phyloP scores from a whole-genome alignment of 2,113 vertebrate genomes.

The Diphyllodes magnificus region DNA sequence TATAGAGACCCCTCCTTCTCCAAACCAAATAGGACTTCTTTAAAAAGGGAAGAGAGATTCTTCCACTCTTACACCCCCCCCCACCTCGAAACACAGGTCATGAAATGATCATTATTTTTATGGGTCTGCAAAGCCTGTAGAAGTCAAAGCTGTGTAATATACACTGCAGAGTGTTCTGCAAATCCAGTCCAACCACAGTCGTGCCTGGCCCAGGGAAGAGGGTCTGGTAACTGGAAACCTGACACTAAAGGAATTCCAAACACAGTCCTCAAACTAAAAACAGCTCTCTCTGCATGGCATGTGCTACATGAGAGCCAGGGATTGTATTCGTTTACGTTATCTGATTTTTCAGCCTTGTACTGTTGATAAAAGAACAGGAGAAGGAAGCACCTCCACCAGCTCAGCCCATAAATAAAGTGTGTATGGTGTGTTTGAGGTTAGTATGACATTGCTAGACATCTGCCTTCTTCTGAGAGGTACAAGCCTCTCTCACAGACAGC shows the following conservation, averaged over 20 bases:
- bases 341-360: slow-evolving; percentile 58
- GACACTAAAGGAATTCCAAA: slow-evolving; percentile 73
- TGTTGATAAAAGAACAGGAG: slow-evolving; percentile 65
- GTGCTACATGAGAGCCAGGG: slow-evolving; percentile 21
- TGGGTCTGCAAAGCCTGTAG: slow-evolving; percentile 56
- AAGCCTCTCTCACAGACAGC: neutral
- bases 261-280: slow-evolving; percentile 69
- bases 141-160: slow-evolving; percentile 66
- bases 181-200: slow-evolving; percentile 57
- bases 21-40: slow-evolving; percentile 9
- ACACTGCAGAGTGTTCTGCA: slow-evolving; percentile 59
- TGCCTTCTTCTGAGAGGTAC: neutral
- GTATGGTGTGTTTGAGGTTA: slow-evolving; percentile 7
- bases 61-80: neutral
- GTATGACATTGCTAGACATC: neutral
- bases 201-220: slow-evolving; percentile 53
- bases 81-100: neutral
- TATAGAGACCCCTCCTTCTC: neutral
- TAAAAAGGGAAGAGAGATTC: neutral
- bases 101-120: slow-evolving; percentile 67
- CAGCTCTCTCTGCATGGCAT: slow-evolving; percentile 49
- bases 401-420: slow-evolving; percentile 50
- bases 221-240: slow-evolving; percentile 69
- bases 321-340: slow-evolving; percentile 59
- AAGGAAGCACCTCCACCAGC: slow-evolving; percentile 33